phyloP scores from a whole-genome alignment of 1,140 invertebrate genomes.

The Platorchestia sp. region DNA sequence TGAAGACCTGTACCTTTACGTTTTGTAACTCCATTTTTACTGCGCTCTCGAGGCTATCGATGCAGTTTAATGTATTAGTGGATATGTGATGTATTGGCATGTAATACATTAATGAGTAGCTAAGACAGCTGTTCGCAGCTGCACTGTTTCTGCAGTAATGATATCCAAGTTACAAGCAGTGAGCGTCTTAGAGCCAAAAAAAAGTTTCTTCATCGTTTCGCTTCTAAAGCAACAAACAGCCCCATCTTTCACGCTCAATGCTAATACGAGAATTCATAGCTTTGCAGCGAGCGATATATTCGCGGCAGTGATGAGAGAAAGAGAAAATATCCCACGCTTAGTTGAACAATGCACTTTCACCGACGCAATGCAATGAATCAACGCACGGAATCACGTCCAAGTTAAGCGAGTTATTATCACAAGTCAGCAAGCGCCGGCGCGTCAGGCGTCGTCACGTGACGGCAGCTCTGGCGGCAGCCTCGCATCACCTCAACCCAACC shows the following conservation, averaged over 20 bases:
- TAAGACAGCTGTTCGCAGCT: no score
- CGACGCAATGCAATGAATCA: neutral
- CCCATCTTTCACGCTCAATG: neutral
- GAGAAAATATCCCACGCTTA: neutral
- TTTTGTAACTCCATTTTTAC: no score
- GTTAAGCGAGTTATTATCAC: neutral
- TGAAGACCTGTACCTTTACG: no score
- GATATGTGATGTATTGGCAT: no score
- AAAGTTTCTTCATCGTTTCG: neutral
- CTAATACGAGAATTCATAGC: neutral
- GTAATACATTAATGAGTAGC: no score
- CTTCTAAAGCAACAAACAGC: neutral
- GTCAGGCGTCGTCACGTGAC: neutral
- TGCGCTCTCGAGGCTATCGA: no score
- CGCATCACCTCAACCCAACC: neutral
- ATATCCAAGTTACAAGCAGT: no score
- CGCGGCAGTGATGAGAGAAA: neutral
- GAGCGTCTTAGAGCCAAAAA: no score
- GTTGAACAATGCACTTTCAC: slow-evolving; percentile 1
- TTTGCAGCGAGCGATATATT: neutral
- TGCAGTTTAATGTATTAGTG: no score
- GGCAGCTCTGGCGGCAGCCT: no score
- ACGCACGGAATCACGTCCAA: neutral
- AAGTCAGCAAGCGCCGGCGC: neutral
- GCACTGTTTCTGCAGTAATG: no score